Percentiles rank a stretch among this genome's conserved stretches.
Conservation (phyloP, 2,113 vertebrate species). For the Bagarius yarrelli region DNA sequence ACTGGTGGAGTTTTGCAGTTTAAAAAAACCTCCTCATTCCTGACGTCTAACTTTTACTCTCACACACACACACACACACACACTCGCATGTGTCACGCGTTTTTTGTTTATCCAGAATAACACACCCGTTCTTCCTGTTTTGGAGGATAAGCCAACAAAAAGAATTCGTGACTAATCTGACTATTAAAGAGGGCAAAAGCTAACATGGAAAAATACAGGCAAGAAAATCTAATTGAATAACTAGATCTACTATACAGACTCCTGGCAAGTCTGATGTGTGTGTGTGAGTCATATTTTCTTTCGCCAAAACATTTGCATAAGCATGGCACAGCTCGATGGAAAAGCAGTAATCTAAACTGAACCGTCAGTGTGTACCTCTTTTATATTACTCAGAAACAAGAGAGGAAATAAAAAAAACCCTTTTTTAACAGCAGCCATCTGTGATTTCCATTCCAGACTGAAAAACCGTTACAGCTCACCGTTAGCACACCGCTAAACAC, state of each 20-base stretch:
- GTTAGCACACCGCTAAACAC: conserved; percentile 3
- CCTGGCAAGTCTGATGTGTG: too few species aligned
- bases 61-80: background rate
- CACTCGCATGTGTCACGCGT: too few species aligned
- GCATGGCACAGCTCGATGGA: conserved; percentile 8
- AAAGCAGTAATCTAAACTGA: conserved; percentile 5
- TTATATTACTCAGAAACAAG: conserved; percentile 8
- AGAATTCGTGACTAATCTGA: background rate
- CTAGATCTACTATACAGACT: background rate
- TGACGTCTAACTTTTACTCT: background rate
- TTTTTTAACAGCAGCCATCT: conserved; percentile 10
- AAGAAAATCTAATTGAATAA: background rate
- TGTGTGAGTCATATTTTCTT: conserved; percentile 16
- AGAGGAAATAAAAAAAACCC: background rate
- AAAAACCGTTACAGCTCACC: conserved; percentile 12
- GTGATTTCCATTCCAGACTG: conserved; percentile 4
- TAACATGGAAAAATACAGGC: background rate
- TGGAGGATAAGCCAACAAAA: background rate
- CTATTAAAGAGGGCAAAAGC: background rate
- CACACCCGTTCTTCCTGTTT: conserved; percentile 11
- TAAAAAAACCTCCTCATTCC: background rate
- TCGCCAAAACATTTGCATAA: background rate
- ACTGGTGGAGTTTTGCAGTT: conserved; percentile 9
- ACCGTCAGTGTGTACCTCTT: background rate
- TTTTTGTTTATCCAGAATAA: background rate